Evolutionary conservation across 1,140 invertebrate species (phyloP).

Genomic region (Bombus impatiens): DNA sequence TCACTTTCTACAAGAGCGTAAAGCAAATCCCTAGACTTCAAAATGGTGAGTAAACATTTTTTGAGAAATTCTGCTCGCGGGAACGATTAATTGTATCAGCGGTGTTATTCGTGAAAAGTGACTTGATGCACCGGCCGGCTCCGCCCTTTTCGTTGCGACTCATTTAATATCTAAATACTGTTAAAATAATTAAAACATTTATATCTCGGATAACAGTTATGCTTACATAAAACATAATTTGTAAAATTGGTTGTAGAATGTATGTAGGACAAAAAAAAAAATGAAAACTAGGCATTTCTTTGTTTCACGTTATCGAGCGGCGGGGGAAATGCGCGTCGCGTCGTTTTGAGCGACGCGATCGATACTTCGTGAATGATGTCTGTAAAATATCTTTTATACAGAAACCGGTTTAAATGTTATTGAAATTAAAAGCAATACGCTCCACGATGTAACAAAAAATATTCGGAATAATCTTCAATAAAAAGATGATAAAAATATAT

Average conservation of each 20-base stretch:
- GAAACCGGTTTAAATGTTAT: not conserved
- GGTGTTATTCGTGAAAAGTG: too few relatives aligned
- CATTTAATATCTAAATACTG: not conserved
- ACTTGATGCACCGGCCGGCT: slow-evolving; percentile 43
- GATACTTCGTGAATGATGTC: not conserved
- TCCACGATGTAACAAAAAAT: not conserved
- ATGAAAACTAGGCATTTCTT: not conserved
- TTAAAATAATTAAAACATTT: not conserved
- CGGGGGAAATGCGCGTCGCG: slow-evolving; percentile 25
- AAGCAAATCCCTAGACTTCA: slow-evolving; percentile 36
- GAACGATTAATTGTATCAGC: too few relatives aligned
- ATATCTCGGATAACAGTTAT: too few relatives aligned
- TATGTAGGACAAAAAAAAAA: not conserved
- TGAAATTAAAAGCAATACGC: not conserved
- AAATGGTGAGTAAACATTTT: slow-evolving; percentile 51
- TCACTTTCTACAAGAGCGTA: slow-evolving; percentile 32
- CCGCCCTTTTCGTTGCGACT: slow-evolving; percentile 40
- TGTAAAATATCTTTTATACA: not conserved
- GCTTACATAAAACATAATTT: not conserved
- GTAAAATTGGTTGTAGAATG: not conserved
- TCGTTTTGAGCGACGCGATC: slow-evolving; percentile 34
- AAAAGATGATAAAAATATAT: not conserved
- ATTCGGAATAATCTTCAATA: not conserved
- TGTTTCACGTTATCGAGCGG: slow-evolving; percentile 13
- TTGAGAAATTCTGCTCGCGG: accelerated